Evolutionary conservation across 2,113 vertebrate species (phyloP).

Genomic region (Psettodes erumei): DNA sequence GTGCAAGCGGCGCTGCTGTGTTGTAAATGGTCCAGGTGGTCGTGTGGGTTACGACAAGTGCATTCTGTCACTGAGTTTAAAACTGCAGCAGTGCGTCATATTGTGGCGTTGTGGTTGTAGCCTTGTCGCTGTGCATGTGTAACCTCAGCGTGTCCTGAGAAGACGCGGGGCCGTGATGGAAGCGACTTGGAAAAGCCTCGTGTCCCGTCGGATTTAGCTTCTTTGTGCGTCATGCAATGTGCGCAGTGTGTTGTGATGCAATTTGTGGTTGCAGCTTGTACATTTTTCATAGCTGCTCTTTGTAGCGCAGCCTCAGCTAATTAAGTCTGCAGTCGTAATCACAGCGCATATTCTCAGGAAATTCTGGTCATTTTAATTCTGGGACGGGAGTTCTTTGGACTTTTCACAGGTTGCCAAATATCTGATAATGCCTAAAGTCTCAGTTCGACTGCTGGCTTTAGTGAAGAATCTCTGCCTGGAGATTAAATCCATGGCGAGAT

Average conservation of each 20-base stretch:
- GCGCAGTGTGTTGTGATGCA: not conserved
- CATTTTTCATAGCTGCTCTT: constrained; percentile 1
- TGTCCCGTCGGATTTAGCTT: not conserved
- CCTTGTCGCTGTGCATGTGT: constrained; percentile 1
- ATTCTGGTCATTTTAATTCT: not conserved
- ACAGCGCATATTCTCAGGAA: not conserved
- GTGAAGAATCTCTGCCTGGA: not conserved
- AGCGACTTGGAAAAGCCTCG: not conserved
- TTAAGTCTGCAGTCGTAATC: not conserved
- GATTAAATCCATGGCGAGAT: not conserved
- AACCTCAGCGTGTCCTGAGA: not conserved
- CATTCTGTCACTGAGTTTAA: not conserved
- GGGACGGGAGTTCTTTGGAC: not conserved
- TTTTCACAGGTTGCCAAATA: not conserved
- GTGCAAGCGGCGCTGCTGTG: not conserved
- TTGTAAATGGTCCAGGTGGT: not conserved
- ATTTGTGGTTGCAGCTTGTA: not conserved
- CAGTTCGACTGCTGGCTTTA: not conserved
- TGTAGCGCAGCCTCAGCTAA: not conserved
- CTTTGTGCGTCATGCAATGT: not conserved
- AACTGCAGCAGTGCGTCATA: constrained; percentile 13
- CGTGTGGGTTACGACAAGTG: not conserved
- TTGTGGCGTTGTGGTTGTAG: not conserved
- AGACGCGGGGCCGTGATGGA: constrained; percentile 6
- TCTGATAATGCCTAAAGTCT: not conserved